These are phyloP conservation scores for Lordiphosa fenestrarum DNA, from an alignment of 2,888 invertebrate genomes.

Conservation along the genomic window DNA sequence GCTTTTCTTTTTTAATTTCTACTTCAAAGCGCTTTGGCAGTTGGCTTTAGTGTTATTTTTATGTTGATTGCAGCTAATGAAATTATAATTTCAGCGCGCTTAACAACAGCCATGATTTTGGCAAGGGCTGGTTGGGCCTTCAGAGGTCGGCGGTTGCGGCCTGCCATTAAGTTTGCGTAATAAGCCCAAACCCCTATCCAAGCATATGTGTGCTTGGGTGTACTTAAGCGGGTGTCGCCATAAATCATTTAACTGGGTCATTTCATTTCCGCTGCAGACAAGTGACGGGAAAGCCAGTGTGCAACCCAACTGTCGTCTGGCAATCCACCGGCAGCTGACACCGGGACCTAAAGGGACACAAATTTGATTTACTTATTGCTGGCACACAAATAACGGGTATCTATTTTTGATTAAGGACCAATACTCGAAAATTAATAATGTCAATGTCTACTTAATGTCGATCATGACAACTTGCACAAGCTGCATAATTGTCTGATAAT, in stretches of 20 bases:
- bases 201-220: slow-evolving; percentile 11
- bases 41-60: slow-evolving; percentile 73
- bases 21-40: slow-evolving; percentile 61
- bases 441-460: slow-evolving; percentile 70
- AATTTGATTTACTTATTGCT: slow-evolving; percentile 71
- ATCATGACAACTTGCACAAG: no score
- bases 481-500: no score
- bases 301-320: slow-evolving; percentile 56
- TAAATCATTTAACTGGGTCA: slow-evolving; percentile 77
- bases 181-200: slow-evolving; percentile 20
- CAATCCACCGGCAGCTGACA: slow-evolving; percentile 33
- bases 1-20: slow-evolving; percentile 32
- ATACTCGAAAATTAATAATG: slow-evolving; percentile 61
- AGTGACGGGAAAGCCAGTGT: slow-evolving; percentile 57
- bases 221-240: slow-evolving; percentile 27
- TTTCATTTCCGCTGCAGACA: slow-evolving; percentile 71
- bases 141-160: slow-evolving; percentile 16
- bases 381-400: slow-evolving; percentile 27
- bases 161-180: slow-evolving; percentile 39
- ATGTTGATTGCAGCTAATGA: slow-evolving; percentile 75
- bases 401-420: slow-evolving; percentile 4
- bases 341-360: slow-evolving; percentile 39
- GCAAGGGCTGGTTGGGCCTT: background rate
- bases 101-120: slow-evolving; percentile 43
- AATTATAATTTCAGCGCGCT: slow-evolving; percentile 71